Conservation (phyloP, 2,888 invertebrate species). For the Sphaeridia pumilis region DNA sequence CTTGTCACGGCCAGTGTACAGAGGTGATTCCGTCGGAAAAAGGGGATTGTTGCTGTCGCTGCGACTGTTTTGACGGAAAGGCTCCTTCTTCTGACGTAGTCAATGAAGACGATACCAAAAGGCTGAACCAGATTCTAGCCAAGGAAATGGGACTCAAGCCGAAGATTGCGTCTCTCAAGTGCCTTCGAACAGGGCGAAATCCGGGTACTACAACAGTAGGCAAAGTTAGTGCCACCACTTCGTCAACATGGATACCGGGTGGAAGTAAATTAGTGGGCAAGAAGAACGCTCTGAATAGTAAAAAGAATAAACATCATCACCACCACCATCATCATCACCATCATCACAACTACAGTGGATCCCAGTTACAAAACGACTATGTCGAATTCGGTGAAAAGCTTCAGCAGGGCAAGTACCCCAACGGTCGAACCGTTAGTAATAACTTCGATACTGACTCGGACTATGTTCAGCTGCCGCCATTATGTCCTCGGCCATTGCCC, state of each 20-base stretch:
- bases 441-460: slow-evolving; percentile 81
- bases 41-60: too few relatives aligned
- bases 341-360: neutral
- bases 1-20: too few relatives aligned
- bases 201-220: neutral
- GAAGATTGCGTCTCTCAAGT: slow-evolving; percentile 34
- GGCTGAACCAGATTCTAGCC: neutral
- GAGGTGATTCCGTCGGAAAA: too few relatives aligned
- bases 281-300: slow-evolving; percentile 13
- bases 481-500: slow-evolving; percentile 27
- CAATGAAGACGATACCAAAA: neutral
- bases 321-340: neutral
- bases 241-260: slow-evolving; percentile 6
- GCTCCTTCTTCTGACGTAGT: neutral
- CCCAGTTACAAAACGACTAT: slow-evolving; percentile 22
- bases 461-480: slow-evolving; percentile 60
- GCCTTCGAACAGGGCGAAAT: slow-evolving; percentile 23
- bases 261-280: slow-evolving; percentile 10
- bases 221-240: neutral
- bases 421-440: slow-evolving; percentile 53
- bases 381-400: slow-evolving; percentile 34
- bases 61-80: too few relatives aligned
- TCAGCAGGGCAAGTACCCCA: slow-evolving; percentile 32
- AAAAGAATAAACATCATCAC: slow-evolving; percentile 13
- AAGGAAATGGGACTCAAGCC: slow-evolving; percentile 30